Evolutionary conservation across 2,888 invertebrate species (phyloP).

Genomic region (Troides helena): DNA sequence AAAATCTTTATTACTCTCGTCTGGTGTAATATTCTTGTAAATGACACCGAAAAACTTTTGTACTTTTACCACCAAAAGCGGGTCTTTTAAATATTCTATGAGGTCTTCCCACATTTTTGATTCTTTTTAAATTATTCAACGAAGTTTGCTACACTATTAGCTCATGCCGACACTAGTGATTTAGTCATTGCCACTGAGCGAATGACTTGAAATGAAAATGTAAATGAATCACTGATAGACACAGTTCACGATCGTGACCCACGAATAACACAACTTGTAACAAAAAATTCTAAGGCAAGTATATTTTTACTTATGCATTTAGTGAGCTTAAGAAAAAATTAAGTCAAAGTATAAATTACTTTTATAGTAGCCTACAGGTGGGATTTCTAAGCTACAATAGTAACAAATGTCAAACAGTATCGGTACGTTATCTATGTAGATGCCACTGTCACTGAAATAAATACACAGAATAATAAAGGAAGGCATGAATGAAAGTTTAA

Average conservation of each 20-base stretch:
- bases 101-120: slow-evolving; percentile 65
- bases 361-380: too few relatives aligned
- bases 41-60: slow-evolving; percentile 89
- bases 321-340: too few relatives aligned
- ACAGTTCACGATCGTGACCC: not conserved
- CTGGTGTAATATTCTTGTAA: slow-evolving; percentile 58
- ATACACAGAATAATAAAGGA: too few relatives aligned
- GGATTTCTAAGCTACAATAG: too few relatives aligned
- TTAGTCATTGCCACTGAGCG: slow-evolving; percentile 9
- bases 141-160: not conserved
- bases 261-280: too few relatives aligned
- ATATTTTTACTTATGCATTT: too few relatives aligned
- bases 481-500: too few relatives aligned
- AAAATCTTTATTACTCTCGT: slow-evolving; percentile 52
- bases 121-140: not conserved
- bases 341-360: too few relatives aligned
- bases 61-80: slow-evolving; percentile 87
- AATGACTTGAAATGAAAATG: slow-evolving; percentile 4
- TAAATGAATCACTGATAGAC: not conserved
- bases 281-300: too few relatives aligned
- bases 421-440: too few relatives aligned
- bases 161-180: slow-evolving; percentile 5
- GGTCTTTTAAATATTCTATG: slow-evolving; percentile 86
- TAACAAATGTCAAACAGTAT: too few relatives aligned
- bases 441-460: too few relatives aligned